Conservation (phyloP, 2,113 vertebrate genomes). For the Caracal caracal region DNA sequence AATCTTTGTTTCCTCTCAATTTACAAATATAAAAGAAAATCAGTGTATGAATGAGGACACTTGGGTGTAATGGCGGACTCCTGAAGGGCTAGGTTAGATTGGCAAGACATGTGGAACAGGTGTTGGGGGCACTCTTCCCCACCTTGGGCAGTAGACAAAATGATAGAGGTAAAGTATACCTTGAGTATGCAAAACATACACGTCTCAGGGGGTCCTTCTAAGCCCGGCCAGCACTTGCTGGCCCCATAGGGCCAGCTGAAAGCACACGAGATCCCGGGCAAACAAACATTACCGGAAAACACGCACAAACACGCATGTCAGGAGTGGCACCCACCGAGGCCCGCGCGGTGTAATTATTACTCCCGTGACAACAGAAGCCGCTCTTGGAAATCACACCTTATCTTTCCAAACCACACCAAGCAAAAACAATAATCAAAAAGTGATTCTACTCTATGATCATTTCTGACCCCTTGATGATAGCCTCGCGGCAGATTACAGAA, state of each 20-base stretch:
- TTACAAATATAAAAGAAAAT: constrained; percentile 39
- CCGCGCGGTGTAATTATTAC: neutral
- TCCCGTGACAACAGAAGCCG: neutral
- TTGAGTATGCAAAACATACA: neutral
- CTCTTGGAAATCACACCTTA: constrained; percentile 51
- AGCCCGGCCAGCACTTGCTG: neutral
- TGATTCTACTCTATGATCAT: constrained; percentile 53
- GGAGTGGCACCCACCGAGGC: neutral
- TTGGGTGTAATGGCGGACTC: neutral
- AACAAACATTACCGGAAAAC: neutral
- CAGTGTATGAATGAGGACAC: neutral
- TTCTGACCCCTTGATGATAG: constrained; percentile 51
- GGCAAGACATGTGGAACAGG: neutral
- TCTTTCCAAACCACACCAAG: constrained; percentile 35
- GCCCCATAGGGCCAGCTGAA: neutral
- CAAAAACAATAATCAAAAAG: constrained; percentile 64
- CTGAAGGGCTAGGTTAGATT: neutral
- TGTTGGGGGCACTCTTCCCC: neutral
- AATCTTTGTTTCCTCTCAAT: constrained; percentile 13
- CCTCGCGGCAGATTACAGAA: neutral
- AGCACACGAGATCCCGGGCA: neutral
- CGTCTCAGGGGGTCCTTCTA: neutral
- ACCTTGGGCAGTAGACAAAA: neutral
- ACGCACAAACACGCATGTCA: fast-evolving
- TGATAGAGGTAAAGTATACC: neutral